These are phyloP conservation scores for Lypha dubia DNA, from an alignment of 2,888 invertebrate species.

Conservation along the genomic window DNA sequence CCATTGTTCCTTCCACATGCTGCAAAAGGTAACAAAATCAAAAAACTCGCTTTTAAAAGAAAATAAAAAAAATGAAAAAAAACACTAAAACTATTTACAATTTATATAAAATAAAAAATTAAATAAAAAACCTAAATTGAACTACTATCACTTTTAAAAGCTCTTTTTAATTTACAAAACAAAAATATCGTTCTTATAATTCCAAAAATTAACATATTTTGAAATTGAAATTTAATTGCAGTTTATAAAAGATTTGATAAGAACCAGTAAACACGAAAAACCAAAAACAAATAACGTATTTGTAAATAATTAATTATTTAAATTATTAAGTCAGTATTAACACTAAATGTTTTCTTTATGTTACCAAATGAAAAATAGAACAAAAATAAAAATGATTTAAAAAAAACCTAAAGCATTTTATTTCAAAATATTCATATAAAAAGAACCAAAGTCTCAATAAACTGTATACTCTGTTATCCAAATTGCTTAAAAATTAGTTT, in stretches of 20 bases:
- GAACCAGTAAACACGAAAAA: slow-evolving; percentile 30
- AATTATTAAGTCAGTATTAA: slow-evolving; percentile 68
- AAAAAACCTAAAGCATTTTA: slow-evolving; percentile 9
- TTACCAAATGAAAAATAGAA: slow-evolving; percentile 43
- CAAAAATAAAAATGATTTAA: slow-evolving; percentile 38
- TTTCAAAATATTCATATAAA: neutral
- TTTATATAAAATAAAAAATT: slow-evolving; percentile 27
- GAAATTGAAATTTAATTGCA: slow-evolving; percentile 28
- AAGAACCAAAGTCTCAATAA: neutral
- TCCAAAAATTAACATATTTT: slow-evolving; percentile 41
- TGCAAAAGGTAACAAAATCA: slow-evolving; percentile 50
- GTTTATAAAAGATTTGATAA: slow-evolving; percentile 16
- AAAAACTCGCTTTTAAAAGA: slow-evolving; percentile 68
- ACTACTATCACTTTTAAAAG: slow-evolving; percentile 48
- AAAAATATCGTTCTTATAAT: slow-evolving; percentile 16
- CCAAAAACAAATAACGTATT: slow-evolving; percentile 47
- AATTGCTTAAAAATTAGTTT: no score
- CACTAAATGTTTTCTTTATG: slow-evolving; percentile 69
- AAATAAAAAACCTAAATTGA: slow-evolving; percentile 21
- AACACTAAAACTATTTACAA: slow-evolving; percentile 66
- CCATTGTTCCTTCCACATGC: slow-evolving; percentile 80
- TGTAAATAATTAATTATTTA: slow-evolving; percentile 65
- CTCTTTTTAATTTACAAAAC: slow-evolving; percentile 47
- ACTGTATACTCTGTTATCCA: neutral
- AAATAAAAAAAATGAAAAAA: no score